Conservation (phyloP, 2,797 vertebrate species). For the Poeciliopsis presidionis region DNA sequence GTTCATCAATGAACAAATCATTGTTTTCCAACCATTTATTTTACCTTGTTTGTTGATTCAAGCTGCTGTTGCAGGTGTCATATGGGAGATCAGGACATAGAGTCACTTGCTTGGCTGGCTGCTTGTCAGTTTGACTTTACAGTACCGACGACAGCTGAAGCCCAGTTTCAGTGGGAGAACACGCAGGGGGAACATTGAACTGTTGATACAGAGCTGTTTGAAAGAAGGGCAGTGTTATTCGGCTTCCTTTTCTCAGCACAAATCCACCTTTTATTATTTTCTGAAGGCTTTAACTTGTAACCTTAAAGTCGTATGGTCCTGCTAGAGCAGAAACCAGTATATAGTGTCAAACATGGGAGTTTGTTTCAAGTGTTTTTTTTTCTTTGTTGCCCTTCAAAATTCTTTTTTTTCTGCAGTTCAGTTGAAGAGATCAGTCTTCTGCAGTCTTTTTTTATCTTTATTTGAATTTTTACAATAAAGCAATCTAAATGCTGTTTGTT, state of each 20-base stretch:
- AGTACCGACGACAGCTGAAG: slow-evolving; percentile 67
- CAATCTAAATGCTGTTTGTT: slow-evolving; percentile 49
- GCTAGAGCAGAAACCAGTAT: slow-evolving; percentile 44
- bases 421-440: slow-evolving; percentile 28
- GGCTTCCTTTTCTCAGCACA: slow-evolving; percentile 49
- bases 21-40: slow-evolving; percentile 44
- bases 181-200: slow-evolving; percentile 15
- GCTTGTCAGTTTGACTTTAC: slow-evolving; percentile 63
- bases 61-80: slow-evolving; percentile 47
- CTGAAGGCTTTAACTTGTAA: slow-evolving; percentile 47
- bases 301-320: slow-evolving; percentile 55
- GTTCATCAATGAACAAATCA: slow-evolving; percentile 56
- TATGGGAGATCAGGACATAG: slow-evolving; percentile 46
- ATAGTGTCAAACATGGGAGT: slow-evolving; percentile 47
- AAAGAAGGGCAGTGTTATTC: slow-evolving; percentile 44
- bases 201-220: slow-evolving; percentile 40
- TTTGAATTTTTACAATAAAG: slow-evolving; percentile 52
- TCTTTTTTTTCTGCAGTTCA: slow-evolving; percentile 39
- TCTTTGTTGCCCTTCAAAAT: slow-evolving; percentile 11
- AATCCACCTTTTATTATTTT: slow-evolving; percentile 48
- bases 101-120: slow-evolving; percentile 58
- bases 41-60: slow-evolving; percentile 34
- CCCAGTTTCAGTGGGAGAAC: slow-evolving; percentile 49
- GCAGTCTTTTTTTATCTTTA: slow-evolving; percentile 16
- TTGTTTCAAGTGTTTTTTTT: slow-evolving; percentile 57